phyloP scores from a whole-genome alignment of 1,140 invertebrate genomes.

The Musca vetustissima region DNA sequence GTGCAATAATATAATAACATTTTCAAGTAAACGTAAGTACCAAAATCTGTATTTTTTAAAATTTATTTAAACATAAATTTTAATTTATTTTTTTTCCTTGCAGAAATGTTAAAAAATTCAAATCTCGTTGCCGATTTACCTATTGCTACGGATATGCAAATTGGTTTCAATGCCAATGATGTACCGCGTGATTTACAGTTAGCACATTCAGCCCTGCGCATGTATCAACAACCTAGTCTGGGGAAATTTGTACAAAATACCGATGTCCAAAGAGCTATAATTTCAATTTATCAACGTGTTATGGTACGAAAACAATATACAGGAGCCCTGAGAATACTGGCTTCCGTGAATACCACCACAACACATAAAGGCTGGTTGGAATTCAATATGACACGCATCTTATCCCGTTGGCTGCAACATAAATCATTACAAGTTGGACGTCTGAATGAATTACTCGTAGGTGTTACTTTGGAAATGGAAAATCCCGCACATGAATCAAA shows the following conservation, averaged over 20 bases:
- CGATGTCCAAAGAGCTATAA: conserved; percentile 32
- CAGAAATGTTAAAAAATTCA: conserved; percentile 7
- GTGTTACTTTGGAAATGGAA: conserved; percentile 32
- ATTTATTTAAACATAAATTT: not conserved
- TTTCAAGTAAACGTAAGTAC: conserved; percentile 33
- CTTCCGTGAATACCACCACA: conserved; percentile 41
- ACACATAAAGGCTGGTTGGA: conserved; percentile 46
- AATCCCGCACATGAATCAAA: conserved; percentile 28
- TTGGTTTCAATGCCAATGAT: conserved; percentile 45
- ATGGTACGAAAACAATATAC: not conserved
- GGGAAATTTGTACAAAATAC: not conserved
- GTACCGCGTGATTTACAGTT: conserved; percentile 41
- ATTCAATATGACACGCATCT: conserved; percentile 42
- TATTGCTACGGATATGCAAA: conserved; percentile 19
- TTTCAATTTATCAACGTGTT: conserved; percentile 39
- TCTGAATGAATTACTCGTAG: conserved; percentile 36
- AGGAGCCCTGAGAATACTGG: conserved; percentile 31
- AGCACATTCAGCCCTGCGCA: conserved; percentile 38
- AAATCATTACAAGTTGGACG: conserved; percentile 24
- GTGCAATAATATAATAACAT: conserved; percentile 50
- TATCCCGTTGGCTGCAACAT: conserved; percentile 37
- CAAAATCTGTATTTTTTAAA: not conserved
- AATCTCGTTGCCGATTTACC: conserved; percentile 1
- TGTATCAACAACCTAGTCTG: conserved; percentile 41
- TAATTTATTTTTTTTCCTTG: conserved; percentile 3